Conservation (phyloP, 2,797 vertebrate genomes). For the Coccyzus lansbergi region DNA sequence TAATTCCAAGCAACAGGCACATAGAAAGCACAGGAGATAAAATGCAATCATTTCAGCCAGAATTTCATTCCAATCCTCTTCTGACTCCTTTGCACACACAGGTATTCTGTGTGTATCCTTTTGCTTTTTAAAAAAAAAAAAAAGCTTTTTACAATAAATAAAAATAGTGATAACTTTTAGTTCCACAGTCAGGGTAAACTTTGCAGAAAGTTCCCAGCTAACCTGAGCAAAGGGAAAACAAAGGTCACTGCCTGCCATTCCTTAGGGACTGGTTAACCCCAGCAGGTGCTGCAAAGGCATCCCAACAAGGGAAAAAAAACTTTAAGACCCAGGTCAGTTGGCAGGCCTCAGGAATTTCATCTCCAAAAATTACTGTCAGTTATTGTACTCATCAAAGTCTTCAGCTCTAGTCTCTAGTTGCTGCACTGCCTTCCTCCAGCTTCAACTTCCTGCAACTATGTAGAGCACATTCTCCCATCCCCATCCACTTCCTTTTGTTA, state of each 20-base stretch:
- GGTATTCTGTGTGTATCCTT: not conserved
- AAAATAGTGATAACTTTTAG: not conserved
- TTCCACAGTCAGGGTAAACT: not conserved
- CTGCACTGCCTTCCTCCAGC: not conserved
- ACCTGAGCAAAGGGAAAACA: not conserved
- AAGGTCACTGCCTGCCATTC: not conserved
- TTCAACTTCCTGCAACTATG: not conserved
- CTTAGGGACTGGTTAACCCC: not conserved
- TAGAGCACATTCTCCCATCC: not conserved
- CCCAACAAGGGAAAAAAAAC: not conserved
- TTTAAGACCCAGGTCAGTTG: not conserved
- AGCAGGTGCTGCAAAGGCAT: not conserved
- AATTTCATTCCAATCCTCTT: not conserved
- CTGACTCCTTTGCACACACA: not conserved
- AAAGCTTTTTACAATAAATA: not conserved
- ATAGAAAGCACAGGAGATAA: not conserved
- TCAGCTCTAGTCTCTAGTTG: not conserved
- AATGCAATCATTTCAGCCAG: not conserved
- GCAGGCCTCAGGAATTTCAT: not conserved
- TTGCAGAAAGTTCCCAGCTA: not conserved
- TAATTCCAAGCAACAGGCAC: not conserved
- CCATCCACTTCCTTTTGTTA: conserved; percentile 36
- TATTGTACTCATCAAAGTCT: not conserved
- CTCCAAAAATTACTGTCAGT: not conserved
- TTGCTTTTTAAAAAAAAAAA: not conserved